Evolutionary conservation across 1,140 invertebrate species (phyloP).

Genomic region (Thrips palmi): DNA sequence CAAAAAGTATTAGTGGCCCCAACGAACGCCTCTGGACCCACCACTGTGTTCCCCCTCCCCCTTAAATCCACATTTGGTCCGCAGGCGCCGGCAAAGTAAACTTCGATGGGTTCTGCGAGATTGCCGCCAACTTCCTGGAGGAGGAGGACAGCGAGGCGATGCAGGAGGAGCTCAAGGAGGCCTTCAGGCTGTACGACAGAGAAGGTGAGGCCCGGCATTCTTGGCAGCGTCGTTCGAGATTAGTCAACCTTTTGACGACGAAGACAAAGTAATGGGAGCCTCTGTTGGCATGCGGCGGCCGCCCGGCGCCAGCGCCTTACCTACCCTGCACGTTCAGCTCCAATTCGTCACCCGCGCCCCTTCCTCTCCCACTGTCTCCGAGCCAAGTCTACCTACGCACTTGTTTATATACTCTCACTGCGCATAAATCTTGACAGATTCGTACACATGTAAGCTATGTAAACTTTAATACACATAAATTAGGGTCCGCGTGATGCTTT

Average conservation of each 20-base stretch:
- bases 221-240: not conserved
- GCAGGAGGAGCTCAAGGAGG: constrained; percentile 86
- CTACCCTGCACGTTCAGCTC: too few species aligned
- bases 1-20: not conserved
- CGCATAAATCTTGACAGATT: too few species aligned
- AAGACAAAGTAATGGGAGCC: not conserved
- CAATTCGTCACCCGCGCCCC: too few species aligned
- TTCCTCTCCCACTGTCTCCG: too few species aligned
- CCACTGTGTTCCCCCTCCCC: too few species aligned
- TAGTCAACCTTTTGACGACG: not conserved
- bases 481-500: too few species aligned
- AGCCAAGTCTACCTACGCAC: too few species aligned
- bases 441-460: too few species aligned
- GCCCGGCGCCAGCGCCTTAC: constrained; percentile 9
- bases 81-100: constrained; percentile 69
- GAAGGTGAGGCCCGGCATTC: constrained; percentile 25
- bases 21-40: too few species aligned
- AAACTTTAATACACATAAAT: too few species aligned
- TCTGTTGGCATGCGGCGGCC: not conserved
- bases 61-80: too few species aligned
- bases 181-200: constrained; percentile 57
- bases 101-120: constrained; percentile 81
- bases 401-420: too few species aligned
- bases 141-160: constrained; percentile 85
- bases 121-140: constrained; percentile 75